Evolutionary conservation across 2,888 invertebrate genomes (phyloP).

Genomic region (Stenurella melanura): DNA sequence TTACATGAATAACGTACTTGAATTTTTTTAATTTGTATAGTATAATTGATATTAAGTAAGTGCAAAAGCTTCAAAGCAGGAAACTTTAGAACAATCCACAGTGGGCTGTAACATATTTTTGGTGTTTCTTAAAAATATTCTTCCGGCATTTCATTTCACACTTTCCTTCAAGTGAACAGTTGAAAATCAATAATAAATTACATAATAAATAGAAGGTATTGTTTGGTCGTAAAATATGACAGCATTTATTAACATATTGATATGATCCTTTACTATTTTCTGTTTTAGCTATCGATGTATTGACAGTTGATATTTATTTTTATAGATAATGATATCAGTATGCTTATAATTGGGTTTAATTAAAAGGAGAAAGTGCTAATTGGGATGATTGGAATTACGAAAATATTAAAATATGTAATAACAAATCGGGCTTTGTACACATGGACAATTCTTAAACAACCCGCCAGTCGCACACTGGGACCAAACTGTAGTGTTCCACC

Average conservation of each 20-base stretch:
- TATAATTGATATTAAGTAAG: background rate
- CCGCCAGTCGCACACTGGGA: too few species aligned
- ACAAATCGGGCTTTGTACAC: too few species aligned
- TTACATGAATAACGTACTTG: background rate
- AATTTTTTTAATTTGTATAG: background rate
- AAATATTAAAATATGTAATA: too few species aligned
- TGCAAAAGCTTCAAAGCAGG: constrained; percentile 1
- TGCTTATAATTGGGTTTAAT: background rate
- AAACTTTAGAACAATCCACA: background rate
- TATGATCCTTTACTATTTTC: background rate
- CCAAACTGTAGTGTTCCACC: too few species aligned
- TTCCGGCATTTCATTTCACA: background rate
- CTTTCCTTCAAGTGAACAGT: background rate
- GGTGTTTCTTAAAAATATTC: constrained; percentile 8
- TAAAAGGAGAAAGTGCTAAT: background rate
- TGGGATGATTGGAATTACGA: too few species aligned
- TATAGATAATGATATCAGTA: background rate
- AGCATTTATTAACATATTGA: background rate
- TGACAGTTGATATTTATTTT: background rate
- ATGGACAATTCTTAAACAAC: too few species aligned
- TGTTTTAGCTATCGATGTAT: background rate
- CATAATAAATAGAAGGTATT: background rate
- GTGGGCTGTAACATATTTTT: constrained; percentile 6
- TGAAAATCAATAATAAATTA: background rate
- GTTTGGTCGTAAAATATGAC: background rate